Base-by-base conservation (phyloP, 2,797 vertebrate species). In the Threskiornis aethiopicus region DNA sequence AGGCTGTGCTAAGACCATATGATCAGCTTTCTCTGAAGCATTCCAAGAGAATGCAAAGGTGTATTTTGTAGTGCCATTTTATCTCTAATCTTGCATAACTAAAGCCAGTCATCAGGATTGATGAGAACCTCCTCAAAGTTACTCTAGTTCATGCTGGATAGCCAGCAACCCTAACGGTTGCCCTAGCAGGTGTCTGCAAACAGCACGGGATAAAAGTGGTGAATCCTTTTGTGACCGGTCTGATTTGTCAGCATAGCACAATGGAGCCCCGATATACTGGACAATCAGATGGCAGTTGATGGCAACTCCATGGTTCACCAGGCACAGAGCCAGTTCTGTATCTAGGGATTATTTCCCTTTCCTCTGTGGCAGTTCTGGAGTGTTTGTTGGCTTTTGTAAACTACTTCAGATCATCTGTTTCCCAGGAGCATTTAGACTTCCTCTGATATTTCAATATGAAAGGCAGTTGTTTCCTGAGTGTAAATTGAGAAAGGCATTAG, bases 401-500 rank as follows among this genome's bases (percentile, higher is more conserved):
- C 57, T 85, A 58, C 82, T 96, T 96, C 69, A 95, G 84, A 29
- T 94, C 61, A 89, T 96, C 72, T 81, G 57, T 89, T 93, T 93
- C 78, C 81, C 76, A 58, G 57, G 54, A 91, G 58, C 79, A 76
- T 87, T 93, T 87, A 93, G 76, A 78, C 90, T 96, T 94, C 93
- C 92, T 95, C 92, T 97, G 79, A 83, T 94, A 97, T 96, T 95
- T 96, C 79, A 79, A 88, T 91, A 31, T 47, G 91, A 96, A 96
- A 92, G 87, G 90, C 92, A 90, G 90, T 87, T 94, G 84, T 94
- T 97, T 97, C 96, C 96, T 96, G 89, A 69, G 66, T 84, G 92
- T 94, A 97, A 97, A 85, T 4, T 94, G 93, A 96, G 92, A 93
- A 84, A 94, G 87, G 87, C 92, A 84, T 87, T 86, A 75, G 89